Conservation (phyloP, 2,113 vertebrate species). For the Delphinapterus leucas region DNA sequence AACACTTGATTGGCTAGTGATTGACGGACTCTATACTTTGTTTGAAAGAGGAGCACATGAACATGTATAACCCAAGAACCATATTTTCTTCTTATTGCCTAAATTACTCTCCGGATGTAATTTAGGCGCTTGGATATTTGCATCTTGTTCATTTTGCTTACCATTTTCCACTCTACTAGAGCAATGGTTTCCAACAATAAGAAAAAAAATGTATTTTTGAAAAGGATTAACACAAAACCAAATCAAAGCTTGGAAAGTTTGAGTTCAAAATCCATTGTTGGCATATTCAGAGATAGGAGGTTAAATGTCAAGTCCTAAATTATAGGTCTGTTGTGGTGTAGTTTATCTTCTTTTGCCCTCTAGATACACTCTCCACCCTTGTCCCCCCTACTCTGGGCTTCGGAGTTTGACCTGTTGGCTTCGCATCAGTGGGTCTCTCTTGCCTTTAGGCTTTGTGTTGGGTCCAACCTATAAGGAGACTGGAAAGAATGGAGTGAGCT, state of each 20-base stretch:
- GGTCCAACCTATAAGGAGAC: neutral
- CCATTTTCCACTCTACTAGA: neutral
- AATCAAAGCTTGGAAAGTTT: neutral
- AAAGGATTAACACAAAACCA: neutral
- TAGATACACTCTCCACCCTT: neutral
- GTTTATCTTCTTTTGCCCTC: neutral
- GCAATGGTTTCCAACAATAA: neutral
- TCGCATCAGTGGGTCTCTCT: neutral
- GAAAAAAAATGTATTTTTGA: neutral
- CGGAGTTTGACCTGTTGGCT: neutral
- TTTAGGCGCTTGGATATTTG: neutral
- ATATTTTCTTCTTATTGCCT: neutral
- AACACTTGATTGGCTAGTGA: neutral
- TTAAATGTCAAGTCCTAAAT: neutral
- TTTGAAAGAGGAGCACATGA: neutral
- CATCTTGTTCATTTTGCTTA: neutral
- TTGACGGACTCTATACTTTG: neutral
- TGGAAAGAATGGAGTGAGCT: neutral
- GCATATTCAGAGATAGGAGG: neutral
- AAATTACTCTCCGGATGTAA: neutral
- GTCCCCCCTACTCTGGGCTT: neutral
- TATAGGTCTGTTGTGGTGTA: rapidly evolving
- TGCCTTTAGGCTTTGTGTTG: neutral
- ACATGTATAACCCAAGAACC: neutral
- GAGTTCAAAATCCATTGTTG: neutral